These are phyloP conservation scores for Dasypus novemcinctus DNA, from an alignment of 2,113 vertebrate species.

Conservation along the genomic window DNA sequence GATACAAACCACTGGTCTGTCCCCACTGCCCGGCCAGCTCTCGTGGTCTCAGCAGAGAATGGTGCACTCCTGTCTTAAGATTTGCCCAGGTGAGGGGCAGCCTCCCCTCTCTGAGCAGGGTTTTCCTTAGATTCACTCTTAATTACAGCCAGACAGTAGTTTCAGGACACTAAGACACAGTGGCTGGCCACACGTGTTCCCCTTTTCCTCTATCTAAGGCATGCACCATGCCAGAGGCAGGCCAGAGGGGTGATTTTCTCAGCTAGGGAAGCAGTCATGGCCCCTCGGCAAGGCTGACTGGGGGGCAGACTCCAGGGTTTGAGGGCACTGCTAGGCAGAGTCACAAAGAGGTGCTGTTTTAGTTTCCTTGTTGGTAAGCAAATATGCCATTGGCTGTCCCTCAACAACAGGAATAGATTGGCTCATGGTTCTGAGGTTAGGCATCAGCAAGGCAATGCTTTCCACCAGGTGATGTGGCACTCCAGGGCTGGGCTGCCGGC, in stretches of 20 bases:
- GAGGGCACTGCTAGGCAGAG: not conserved
- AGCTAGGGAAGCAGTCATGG: rapidly evolving
- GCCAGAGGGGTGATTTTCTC: not conserved
- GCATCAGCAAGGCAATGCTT: no score
- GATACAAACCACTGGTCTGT: not conserved
- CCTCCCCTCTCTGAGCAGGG: not conserved
- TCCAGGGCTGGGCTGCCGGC: no score
- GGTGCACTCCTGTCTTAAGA: not conserved
- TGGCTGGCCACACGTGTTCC: not conserved
- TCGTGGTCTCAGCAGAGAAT: not conserved
- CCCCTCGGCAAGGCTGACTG: not conserved
- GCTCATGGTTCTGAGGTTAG: no score
- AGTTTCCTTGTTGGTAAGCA: no score
- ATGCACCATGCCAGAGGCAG: not conserved
- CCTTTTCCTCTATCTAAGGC: not conserved
- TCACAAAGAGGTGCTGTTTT: not conserved
- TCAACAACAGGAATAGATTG: no score
- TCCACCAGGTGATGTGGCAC: no score
- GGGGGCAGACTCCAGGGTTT: not conserved
- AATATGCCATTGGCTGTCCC: no score
- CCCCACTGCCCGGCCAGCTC: not conserved
- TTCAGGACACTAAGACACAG: not conserved
- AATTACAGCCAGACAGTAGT: not conserved
- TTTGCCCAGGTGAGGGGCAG: not conserved
- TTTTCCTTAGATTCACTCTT: not conserved